Evolutionary conservation across 2,113 vertebrate genomes (phyloP).

Genomic region (Otolemur garnettii): DNA sequence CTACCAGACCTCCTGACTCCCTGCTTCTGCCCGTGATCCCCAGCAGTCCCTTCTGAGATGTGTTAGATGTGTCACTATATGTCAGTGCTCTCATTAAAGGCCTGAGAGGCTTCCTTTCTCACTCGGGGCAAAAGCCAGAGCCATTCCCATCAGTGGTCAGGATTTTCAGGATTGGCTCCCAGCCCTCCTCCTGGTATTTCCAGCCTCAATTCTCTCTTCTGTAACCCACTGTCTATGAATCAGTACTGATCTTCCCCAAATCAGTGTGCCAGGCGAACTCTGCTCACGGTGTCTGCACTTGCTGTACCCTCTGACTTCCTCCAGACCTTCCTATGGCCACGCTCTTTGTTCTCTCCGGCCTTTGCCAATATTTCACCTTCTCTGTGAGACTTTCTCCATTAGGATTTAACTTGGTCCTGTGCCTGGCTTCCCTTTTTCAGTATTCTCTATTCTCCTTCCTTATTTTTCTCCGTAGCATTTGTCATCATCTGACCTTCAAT

Average conservation of each 20-base stretch:
- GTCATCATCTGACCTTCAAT: not conserved
- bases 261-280: not conserved
- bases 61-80: not conserved
- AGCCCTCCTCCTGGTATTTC: not conserved
- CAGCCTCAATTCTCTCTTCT: not conserved
- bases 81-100: not conserved
- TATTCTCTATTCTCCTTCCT: not conserved
- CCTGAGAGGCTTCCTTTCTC: not conserved
- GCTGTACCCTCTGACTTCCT: not conserved
- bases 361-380: not conserved
- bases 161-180: not conserved
- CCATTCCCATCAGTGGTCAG: not conserved
- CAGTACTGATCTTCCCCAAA: not conserved
- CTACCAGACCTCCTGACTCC: too few relatives aligned
- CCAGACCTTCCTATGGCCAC: not conserved
- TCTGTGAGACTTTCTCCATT: not conserved
- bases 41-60: not conserved
- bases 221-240: not conserved
- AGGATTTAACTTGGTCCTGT: not conserved
- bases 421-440: not conserved
- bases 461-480: not conserved
- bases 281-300: not conserved
- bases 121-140: not conserved
- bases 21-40: not conserved
- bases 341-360: not conserved